Conservation (phyloP, 2,888 invertebrate genomes). For the Callyntrura guangdongensis region DNA sequence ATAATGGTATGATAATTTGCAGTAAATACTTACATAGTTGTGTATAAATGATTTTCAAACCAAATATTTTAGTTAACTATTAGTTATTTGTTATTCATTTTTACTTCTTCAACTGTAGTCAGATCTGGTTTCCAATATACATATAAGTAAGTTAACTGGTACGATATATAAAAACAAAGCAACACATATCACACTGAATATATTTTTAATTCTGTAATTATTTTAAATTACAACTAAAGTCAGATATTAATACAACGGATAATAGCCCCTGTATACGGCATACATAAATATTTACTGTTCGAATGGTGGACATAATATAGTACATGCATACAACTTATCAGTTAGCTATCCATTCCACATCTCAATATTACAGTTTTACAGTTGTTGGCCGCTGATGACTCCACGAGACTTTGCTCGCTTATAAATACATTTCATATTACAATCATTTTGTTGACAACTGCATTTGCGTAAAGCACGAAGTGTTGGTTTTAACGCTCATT, state of each 20-base stretch:
- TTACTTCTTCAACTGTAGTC: constrained; percentile 30
- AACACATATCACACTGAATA: constrained; percentile 41
- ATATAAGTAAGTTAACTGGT: constrained; percentile 7
- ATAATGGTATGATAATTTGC: constrained; percentile 40
- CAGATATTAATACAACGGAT: not conserved
- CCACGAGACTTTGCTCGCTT: no score
- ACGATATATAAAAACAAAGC: not conserved
- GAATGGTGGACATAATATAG: not conserved
- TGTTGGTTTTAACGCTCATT: no score
- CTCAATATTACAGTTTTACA: no score
- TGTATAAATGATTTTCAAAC: constrained; percentile 45
- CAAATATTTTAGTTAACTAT: not conserved
- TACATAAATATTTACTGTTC: not conserved
- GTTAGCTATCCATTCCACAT: no score
- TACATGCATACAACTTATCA: not conserved
- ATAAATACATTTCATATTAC: no score
- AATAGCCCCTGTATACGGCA: not conserved
- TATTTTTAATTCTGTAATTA: constrained; percentile 6
- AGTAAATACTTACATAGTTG: constrained; percentile 43
- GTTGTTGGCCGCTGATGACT: no score
- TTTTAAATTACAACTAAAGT: not conserved
- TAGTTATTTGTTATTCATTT: not conserved
- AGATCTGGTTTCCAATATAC: constrained; percentile 41
- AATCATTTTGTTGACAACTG: no score
- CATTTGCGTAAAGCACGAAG: no score